These are phyloP conservation scores for Pandion haliaetus DNA, from an alignment of 2,113 vertebrate genomes.

Conservation along the genomic window DNA sequence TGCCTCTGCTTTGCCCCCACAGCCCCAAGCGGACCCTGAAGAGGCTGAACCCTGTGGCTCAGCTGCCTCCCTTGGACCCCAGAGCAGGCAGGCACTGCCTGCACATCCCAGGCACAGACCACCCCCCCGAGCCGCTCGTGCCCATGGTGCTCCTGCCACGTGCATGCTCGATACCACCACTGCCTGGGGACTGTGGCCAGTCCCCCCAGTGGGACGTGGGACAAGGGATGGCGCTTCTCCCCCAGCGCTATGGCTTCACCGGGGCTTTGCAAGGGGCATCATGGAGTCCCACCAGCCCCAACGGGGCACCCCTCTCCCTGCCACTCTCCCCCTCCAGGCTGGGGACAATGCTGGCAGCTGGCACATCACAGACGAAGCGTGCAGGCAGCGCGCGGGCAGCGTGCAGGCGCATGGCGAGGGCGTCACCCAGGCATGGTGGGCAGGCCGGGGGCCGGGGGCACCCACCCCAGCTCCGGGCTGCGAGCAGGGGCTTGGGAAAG, in stretches of 20 bases:
- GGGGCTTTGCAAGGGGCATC: not conserved
- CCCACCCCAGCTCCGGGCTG: not conserved
- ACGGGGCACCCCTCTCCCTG: accelerated
- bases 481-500: constrained; percentile 43
- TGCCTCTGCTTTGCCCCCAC: not conserved
- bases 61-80: not conserved
- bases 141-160: accelerated
- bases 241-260: not conserved
- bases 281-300: not conserved
- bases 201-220: accelerated
- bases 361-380: not conserved
- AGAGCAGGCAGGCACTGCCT: not conserved
- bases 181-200: accelerated
- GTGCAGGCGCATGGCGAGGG: accelerated
- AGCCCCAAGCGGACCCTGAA: not conserved
- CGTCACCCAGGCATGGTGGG: not conserved
- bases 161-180: not conserved
- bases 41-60: not conserved
- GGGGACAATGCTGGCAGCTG: not conserved
- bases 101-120: not conserved
- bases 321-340: not conserved
- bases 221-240: not conserved
- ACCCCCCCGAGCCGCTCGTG: accelerated
- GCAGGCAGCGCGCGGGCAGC: not conserved
- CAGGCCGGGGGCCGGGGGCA: not conserved